These are phyloP conservation scores for Drosophila algonquin DNA, from an alignment of 2,888 invertebrate genomes.

Conservation along the genomic window DNA sequence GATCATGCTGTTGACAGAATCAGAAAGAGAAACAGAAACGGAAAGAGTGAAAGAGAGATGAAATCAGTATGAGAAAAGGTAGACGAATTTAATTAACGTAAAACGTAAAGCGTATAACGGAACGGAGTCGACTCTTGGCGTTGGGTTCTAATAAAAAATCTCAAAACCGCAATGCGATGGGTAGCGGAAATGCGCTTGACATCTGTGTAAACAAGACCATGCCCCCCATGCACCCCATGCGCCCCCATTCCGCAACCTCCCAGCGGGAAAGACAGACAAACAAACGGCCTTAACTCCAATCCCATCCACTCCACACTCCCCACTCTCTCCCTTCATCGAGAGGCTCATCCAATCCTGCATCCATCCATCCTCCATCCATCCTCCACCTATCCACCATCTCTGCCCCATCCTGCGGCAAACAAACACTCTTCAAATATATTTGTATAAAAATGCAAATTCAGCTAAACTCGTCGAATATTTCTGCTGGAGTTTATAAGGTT, in stretches of 20 bases:
- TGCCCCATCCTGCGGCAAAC: conserved; percentile 30
- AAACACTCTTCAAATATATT: conserved; percentile 79
- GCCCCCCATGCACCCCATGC: conserved; percentile 17
- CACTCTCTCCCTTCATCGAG: conserved; percentile 26
- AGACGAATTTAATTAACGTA: conserved; percentile 45
- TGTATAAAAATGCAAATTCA: conserved; percentile 82
- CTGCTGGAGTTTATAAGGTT: conserved; percentile 61
- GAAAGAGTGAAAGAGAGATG: neutral
- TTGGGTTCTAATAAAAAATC: conserved; percentile 55
- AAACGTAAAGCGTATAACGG: neutral
- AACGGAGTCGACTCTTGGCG: conserved; percentile 40
- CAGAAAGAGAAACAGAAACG: conserved; percentile 10
- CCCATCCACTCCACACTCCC: neutral
- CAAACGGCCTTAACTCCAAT: conserved; percentile 42
- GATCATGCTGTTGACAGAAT: conserved; percentile 87
- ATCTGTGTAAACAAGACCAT: conserved; percentile 46
- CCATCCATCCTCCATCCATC: neutral
- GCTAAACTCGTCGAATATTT: conserved; percentile 78
- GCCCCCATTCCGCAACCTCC: neutral
- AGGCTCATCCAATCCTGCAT: conserved; percentile 33
- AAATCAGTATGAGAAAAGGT: conserved; percentile 14
- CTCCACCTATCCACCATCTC: neutral
- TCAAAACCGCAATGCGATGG: conserved; percentile 54
- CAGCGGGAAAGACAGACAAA: conserved; percentile 50
- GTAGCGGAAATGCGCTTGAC: conserved; percentile 61